phyloP scores from a whole-genome alignment of 37 sponge, comb jelly and placozoan genomes.

The Spongilla lacustris region DNA sequence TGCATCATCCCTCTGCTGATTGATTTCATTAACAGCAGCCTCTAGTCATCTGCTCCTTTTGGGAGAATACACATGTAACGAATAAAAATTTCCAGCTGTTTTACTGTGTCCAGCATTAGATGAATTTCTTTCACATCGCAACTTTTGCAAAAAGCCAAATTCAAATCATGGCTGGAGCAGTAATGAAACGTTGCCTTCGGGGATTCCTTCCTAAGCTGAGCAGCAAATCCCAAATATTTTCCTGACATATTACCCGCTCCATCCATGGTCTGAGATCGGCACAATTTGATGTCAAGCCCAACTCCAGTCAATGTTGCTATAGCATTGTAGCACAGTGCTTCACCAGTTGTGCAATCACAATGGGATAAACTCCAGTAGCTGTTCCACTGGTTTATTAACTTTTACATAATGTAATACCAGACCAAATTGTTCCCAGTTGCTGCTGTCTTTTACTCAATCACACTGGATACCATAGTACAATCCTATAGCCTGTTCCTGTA shows the following conservation, averaged over 20 bases:
- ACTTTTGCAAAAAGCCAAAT: slow-evolving; percentile 19
- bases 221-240: slow-evolving; percentile 6
- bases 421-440: slow-evolving; percentile 33
- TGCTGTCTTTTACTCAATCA: slow-evolving; percentile 22
- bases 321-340: slow-evolving; percentile 8
- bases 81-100: slow-evolving; percentile 29
- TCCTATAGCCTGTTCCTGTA: slow-evolving; percentile 1
- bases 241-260: slow-evolving; percentile 47
- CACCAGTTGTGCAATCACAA: slow-evolving; percentile 24
- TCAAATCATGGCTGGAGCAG: slow-evolving; percentile 49
- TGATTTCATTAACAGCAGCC: neutral
- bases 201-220: slow-evolving; percentile 6
- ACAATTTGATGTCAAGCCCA: neutral
- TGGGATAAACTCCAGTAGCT: slow-evolving; percentile 10
- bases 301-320: slow-evolving; percentile 19
- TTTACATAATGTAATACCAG: slow-evolving; percentile 39
- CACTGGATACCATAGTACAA: neutral
- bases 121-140: slow-evolving; percentile 35
- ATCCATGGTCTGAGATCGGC: slow-evolving; percentile 44
- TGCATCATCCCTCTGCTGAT: neutral
- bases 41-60: slow-evolving; percentile 18
- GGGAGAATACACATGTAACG: slow-evolving; percentile 37
- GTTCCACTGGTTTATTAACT: slow-evolving; percentile 25
- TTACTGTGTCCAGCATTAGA: slow-evolving; percentile 22
- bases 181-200: slow-evolving; percentile 24